These are phyloP conservation scores for Silurus asotus DNA, from an alignment of 2,113 vertebrate genomes.

Conservation along the genomic window DNA sequence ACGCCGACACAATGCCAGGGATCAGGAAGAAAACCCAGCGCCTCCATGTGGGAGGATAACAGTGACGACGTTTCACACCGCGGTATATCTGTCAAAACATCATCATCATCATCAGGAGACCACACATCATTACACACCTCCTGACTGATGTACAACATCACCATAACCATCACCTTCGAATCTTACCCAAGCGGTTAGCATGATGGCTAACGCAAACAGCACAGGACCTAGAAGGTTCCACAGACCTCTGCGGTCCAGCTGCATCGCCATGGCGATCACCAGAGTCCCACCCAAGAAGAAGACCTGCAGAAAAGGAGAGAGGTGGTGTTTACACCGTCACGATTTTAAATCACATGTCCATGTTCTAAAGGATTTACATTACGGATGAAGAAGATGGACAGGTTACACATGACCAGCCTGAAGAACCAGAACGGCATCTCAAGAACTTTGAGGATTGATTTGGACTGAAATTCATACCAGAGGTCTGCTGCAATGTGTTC, in stretches of 20 bases:
- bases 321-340: not conserved
- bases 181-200: constrained; percentile 89
- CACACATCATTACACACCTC: not conserved
- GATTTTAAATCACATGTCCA: no score
- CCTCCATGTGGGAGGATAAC: constrained; percentile 89
- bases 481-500: no score
- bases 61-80: constrained; percentile 76
- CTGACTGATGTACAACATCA: not conserved
- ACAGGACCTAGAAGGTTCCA: constrained; percentile 96
- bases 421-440: no score
- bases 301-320: constrained; percentile 69
- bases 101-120: not conserved
- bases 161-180: not conserved
- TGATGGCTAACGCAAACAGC: constrained; percentile 81
- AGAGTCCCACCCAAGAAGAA: constrained; percentile 85
- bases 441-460: no score
- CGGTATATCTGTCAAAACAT: constrained; percentile 75
- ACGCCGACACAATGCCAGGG: constrained; percentile 80
- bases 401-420: no score
- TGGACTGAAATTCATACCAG: no score
- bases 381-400: no score
- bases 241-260: constrained; percentile 88
- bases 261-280: constrained; percentile 92
- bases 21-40: constrained; percentile 91
- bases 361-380: not conserved